phyloP scores from a whole-genome alignment of 2,888 invertebrate genomes.

The Rhagonycha lutea region DNA sequence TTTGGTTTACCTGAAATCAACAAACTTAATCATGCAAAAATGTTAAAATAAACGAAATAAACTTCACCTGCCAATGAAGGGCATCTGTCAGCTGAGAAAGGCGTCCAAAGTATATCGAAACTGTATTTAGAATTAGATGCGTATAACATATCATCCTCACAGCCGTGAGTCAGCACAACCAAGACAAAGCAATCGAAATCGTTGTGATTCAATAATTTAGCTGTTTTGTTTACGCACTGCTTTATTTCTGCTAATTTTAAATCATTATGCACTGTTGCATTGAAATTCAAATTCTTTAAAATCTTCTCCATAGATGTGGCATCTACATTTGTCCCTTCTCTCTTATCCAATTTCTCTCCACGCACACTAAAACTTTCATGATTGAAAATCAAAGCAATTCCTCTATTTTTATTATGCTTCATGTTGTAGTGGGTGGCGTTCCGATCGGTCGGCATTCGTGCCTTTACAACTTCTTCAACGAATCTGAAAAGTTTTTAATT shows the following conservation, averaged over 20 bases:
- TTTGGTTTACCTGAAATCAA: constrained; percentile 52
- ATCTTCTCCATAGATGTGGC: constrained; percentile 72
- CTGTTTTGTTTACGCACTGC: constrained; percentile 66
- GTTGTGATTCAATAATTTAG: constrained; percentile 71
- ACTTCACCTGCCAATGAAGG: constrained; percentile 64
- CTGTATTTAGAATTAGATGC: constrained; percentile 84
- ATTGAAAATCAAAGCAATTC: constrained; percentile 87
- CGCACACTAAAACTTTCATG: constrained; percentile 78
- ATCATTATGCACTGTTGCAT: constrained; percentile 73
- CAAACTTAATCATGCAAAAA: background rate
- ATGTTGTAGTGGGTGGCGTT: constrained; percentile 83
- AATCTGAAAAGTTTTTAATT: too few relatives aligned
- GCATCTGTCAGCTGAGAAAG: constrained; percentile 81
- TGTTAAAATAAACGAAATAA: background rate
- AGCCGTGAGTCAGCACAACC: constrained; percentile 88
- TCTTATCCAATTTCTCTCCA: constrained; percentile 62
- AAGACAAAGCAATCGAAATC: constrained; percentile 60
- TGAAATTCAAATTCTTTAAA: constrained; percentile 70
- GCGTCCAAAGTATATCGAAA: constrained; percentile 77
- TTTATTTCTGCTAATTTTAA: constrained; percentile 70
- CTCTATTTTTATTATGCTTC: constrained; percentile 77
- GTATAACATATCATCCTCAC: constrained; percentile 79
- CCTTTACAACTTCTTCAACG: background rate
- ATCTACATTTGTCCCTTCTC: constrained; percentile 86
- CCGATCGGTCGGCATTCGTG: constrained; percentile 65